These are phyloP conservation scores for Coracopsis vasa DNA, from an alignment of 2,113 vertebrate genomes.

Conservation along the genomic window DNA sequence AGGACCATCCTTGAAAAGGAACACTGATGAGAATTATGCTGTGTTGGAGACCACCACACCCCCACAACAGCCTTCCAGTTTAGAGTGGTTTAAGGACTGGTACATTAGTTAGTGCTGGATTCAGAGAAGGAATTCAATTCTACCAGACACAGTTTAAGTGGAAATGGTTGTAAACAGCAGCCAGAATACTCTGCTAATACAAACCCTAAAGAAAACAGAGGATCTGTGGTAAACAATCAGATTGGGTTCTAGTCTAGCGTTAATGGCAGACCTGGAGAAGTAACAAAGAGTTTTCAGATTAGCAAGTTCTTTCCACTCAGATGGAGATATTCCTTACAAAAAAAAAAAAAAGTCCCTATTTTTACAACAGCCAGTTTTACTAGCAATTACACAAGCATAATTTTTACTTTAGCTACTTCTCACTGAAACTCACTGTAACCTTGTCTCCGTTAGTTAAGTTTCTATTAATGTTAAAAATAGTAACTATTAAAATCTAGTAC, in stretches of 20 bases:
- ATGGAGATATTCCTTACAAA: background rate
- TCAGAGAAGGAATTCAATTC: background rate
- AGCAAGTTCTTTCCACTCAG: background rate
- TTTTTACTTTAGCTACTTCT: background rate
- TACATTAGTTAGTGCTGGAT: background rate
- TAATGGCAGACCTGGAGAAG: background rate
- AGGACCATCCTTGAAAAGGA: background rate
- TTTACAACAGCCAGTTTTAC: background rate
- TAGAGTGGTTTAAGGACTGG: background rate
- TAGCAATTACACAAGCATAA: background rate
- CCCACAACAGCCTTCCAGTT: conserved; percentile 17
- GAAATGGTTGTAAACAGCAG: background rate
- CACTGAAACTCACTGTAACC: background rate
- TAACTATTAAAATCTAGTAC: conserved; percentile 18
- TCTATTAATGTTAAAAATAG: background rate
- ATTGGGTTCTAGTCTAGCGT: background rate
- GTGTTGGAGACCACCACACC: background rate
- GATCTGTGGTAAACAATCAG: background rate
- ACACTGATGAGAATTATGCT: background rate
- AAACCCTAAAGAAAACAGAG: background rate
- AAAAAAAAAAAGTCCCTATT: background rate
- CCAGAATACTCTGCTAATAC: background rate
- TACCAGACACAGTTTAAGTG: background rate
- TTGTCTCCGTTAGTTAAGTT: background rate
- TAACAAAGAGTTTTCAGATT: background rate